Base-by-base conservation (phyloP, 1,140 invertebrate genomes). In the Bombus turneri region DNA sequence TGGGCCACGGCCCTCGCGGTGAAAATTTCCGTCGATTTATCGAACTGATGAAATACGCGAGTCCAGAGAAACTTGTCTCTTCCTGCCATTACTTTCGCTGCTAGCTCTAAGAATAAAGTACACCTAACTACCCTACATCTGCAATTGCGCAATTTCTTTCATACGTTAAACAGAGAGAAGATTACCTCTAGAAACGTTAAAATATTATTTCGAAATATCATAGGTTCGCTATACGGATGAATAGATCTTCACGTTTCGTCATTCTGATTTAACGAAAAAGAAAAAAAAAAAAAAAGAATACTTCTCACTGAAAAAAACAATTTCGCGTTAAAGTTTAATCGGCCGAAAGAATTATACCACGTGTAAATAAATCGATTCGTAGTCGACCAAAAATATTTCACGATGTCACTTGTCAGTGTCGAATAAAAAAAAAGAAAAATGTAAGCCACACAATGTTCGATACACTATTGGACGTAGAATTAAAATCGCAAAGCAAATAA, bases 351-450 rank as follows among this genome's bases (percentile, higher is more conserved):
- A 41, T 31, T 66, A 41, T 25, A 28, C 34, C 31, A 10, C 28
- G 59, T 41, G 59, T 78, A 78, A 64, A 31, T 78, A 78, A 78
- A 78, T 75, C 34, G 22, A 75, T 31, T 66, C 28, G 28, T n/a
- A 13, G 0, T 66, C 15, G 37, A 43, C 39, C 25, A 31, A n/a
- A n/a, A 78, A 66, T 66, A 31, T 64, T 64, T 31, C 28, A 3
- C 57, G 37, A 37, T 76, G 57, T 37, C 75, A 59, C 3, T n/a
- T 28, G 34, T 39, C 25, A 62, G 1, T 5, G 18, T 31, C 6
- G 5, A 6, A 25, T 6, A 34, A 34, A 41, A 69, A 12, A 9
- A 43, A 31, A 12, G 25, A 28, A 39, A 66, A 66, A 34, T 1
- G 12, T 71, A 22, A 10, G 3, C 22, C 9, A 12, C 28, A 18